Conservation (phyloP, 2,113 vertebrate genomes). For the Protobothrops mucrosquamatus region DNA sequence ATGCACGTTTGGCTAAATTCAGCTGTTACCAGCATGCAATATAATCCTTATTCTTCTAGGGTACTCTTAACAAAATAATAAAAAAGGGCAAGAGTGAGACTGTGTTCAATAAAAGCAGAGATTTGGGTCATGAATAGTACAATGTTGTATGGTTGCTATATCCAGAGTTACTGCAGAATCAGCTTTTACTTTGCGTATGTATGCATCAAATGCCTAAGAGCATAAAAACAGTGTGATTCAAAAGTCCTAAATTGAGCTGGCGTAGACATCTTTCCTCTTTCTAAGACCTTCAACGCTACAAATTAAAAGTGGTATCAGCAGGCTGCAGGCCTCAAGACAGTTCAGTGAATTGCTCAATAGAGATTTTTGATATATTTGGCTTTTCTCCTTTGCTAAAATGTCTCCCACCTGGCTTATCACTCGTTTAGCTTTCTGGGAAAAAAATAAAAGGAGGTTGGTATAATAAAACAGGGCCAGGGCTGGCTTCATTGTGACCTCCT, state of each 20-base stretch:
- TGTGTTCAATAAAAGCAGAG: background rate
- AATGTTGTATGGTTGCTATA: background rate
- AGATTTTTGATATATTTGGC: background rate
- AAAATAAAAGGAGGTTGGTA: background rate
- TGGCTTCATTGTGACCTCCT: background rate
- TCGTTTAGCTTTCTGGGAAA: background rate
- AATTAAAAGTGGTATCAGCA: background rate
- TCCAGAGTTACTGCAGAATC: background rate
- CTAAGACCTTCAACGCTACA: background rate
- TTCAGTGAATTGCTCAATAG: background rate
- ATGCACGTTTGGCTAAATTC: background rate
- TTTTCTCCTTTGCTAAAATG: background rate
- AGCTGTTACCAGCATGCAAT: background rate
- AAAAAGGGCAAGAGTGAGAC: background rate
- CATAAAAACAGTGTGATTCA: background rate
- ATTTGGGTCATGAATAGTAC: background rate
- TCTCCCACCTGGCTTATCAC: background rate
- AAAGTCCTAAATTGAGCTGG: background rate
- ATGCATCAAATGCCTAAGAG: background rate
- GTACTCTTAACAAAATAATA: background rate
- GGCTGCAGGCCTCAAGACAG: background rate
- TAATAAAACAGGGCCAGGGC: background rate
- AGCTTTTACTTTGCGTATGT: background rate
- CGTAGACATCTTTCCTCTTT: background rate
- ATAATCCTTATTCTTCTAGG: background rate